Evolutionary conservation across 2,797 vertebrate species (phyloP), one percentile per base, ranked within the genome.

Genomic region (Lacerta viridis): DNA sequence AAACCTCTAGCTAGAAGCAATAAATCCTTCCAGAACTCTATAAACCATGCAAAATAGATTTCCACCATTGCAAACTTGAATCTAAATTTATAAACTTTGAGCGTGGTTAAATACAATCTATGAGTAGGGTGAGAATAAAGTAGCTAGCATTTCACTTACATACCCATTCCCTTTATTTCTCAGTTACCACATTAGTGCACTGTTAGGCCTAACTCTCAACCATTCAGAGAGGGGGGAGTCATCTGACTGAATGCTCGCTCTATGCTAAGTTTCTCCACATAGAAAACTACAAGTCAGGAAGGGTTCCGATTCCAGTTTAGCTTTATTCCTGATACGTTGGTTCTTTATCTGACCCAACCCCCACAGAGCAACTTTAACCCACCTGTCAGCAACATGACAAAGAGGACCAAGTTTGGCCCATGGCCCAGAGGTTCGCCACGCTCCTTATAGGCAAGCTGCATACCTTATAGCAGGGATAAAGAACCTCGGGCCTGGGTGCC

Each of bases 41-140:
- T 96, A 95, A 96, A 96, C 94, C 92, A 95, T 80, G 78, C 71
- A 93, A 95, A 95, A 94, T 92, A 95, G 84, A 79, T 75, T 95
- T 93, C 90, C 74, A 78, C 83, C 55, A 71, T 23, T 85, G 83
- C 88, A 86, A 27, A 41, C 87, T 83, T 75, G 87, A 77, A 91
- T 59, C 33, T 87, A 93, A 95, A 96, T 96, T 95, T 95, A 93
- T 29, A 91, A 93, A 80, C 87, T 95, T 95, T 94, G 91, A 96
- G 87, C 90, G 66, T 89, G 82, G 43, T 86, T 94, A 93, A 93
- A 92, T 91, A 82, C 87, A 92, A 96, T 93, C 89, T 92, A 71
- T 86, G 87, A 89, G 87, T 89, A 82, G 89, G 90, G 83, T 77
- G 72, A 18, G 61, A 90, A 66, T 78, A 81, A 90, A 79, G 36